Evolutionary conservation across 2,888 invertebrate species (phyloP), one percentile per base, ranked within the genome.

Genomic region (Eupithecia abbreviata): DNA sequence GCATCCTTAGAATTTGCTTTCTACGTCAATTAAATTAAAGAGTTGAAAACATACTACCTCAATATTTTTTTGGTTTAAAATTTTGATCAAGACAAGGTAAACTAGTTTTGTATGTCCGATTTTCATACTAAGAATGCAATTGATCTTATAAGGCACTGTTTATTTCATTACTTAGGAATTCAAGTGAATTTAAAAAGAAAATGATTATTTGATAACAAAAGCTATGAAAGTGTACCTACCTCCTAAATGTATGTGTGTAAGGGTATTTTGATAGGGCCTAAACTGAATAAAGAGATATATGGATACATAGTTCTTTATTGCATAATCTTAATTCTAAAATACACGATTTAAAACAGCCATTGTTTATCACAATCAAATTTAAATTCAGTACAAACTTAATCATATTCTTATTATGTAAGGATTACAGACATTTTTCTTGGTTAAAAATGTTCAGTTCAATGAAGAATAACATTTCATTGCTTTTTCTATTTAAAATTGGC

Each of bases 271-370:
- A 67, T 76, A 82, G 82, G 82, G 81, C 82, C 82, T 81, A 81
- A 82, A 79, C 77, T 77, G 81, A 82, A 82, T 82, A 82, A 82
- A 82, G 81, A 81, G 81, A 82, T 81, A 78, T 70, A 80, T 79
- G 77, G 76, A 81, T 80, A 82, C 78, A 81, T 75, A 81, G 47
- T 58, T 80, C 78, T 82, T 82, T 82, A 82, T 82, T 82, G 71
- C 73, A 77, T 66, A 73, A 80, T 79, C 81, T 82, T 81, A 82
- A 43, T 15, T 30, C 78, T 80, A 82, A 55, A 77, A 62, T 79
- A 81, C 79, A 82, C 76, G 75, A 71, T 71, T 74, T 58, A n/a
- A 58, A 58, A 77, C 74, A 76, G 79, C 76, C 76, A 78, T 78
- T 49, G 41, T 72, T 66, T 68, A 78, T 78, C 79, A 79, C 74